Evolutionary conservation across 2,113 vertebrate species (phyloP), one percentile per base, ranked within the genome.

Genomic region (Lophotis ruficrista): DNA sequence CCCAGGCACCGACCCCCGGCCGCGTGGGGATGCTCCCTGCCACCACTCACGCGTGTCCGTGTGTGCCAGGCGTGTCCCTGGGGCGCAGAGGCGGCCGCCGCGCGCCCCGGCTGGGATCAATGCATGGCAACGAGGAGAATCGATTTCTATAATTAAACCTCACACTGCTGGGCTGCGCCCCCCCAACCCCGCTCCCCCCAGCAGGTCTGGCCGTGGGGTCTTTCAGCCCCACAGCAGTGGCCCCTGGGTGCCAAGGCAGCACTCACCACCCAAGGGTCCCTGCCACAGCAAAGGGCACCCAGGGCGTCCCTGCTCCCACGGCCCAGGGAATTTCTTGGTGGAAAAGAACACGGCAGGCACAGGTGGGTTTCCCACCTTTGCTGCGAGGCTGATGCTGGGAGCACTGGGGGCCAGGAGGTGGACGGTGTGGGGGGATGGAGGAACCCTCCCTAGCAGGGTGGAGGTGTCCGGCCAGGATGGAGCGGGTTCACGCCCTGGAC

Each of bases 101-200:
- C 1, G 31, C 12, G 2, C 58, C 90, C 73, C 6, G 2, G 82
- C n/a, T 41, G 60, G 75, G 94, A 94, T 96, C 95, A 51, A 96
- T 94, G 92, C 5, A 2, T 31, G 68, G 75, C 87, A 84, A 84
- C 53, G 4, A 70, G 25, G 21, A n/a, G 80, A 33, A 96, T 96
- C 91, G 7, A 94, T 96, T 53, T 18, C 92, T 86, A 15, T 88
- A 61, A 91, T 94, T 83, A 93, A 96, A 91, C 60, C 21, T 57
- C 12, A 66, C n/a, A 2, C 89, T 7, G 47, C 23, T 30, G 62
- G 80, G 76, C 60, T 47, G 24, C 7, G 61, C n/a, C 51, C 57
- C 50, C 47, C 47, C 54, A 4, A 1, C 37, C 66, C 83, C 2
- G 10, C 50, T 13, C n/a, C 45, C 69, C 47, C 5, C 37, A 30